These are phyloP conservation scores for Drosophila sturtevanti DNA, from an alignment of 1,140 invertebrate species.

Conservation along the genomic window DNA sequence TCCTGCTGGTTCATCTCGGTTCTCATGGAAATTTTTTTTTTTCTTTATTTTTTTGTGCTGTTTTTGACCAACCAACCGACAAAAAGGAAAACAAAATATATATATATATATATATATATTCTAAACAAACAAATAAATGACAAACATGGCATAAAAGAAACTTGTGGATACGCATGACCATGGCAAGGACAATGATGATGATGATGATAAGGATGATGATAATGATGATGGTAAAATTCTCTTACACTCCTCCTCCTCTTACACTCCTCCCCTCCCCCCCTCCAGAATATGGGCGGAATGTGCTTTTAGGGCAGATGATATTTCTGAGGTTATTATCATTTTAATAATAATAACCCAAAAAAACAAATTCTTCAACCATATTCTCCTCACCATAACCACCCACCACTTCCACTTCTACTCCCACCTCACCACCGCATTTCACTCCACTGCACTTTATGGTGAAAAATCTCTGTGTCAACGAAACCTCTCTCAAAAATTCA, in stretches of 20 bases:
- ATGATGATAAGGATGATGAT: not conserved
- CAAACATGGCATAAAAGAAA: constrained; percentile 72
- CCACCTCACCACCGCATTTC: not conserved
- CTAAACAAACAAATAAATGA: constrained; percentile 73
- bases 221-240: too few species aligned
- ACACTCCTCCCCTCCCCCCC: not conserved
- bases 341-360: constrained; percentile 72
- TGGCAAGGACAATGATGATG: not conserved
- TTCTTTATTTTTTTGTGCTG: constrained; percentile 16
- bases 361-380: constrained; percentile 46
- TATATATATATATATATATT: not conserved
- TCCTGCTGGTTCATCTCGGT: constrained; percentile 24
- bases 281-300: not conserved
- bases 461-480: not conserved
- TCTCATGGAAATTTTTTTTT: constrained; percentile 66
- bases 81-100: constrained; percentile 18
- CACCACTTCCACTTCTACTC: too few species aligned
- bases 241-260: too few species aligned
- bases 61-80: constrained; percentile 54
- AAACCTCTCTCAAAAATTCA: constrained; percentile 27
- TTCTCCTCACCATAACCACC: constrained; percentile 18
- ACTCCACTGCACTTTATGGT: not conserved
- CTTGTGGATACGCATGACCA: constrained; percentile 62
- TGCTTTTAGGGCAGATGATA: constrained; percentile 34
- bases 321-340: constrained; percentile 75